phyloP scores from a whole-genome alignment of 2,113 vertebrate genomes.

The Emberiza fucata region DNA sequence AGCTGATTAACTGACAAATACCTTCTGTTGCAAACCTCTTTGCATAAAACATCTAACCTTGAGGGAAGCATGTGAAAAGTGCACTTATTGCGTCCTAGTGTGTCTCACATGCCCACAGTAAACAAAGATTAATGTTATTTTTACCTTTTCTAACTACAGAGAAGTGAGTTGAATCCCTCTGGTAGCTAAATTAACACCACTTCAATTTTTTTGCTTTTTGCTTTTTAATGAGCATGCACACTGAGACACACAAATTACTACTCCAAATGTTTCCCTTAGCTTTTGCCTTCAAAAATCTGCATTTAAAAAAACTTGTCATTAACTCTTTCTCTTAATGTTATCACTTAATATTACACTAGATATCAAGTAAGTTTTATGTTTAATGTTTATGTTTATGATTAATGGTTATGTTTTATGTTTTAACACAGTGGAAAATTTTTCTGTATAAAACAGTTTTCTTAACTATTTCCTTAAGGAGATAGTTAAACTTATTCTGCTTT shows the following conservation, averaged over 20 bases:
- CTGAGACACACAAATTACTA: neutral
- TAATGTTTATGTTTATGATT: neutral
- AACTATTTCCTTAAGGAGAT: neutral
- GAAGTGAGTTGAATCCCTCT: neutral
- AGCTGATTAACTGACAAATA: slow-evolving; percentile 5
- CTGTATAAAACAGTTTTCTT: neutral
- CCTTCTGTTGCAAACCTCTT: neutral
- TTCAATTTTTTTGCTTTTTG: neutral
- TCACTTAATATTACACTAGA: neutral
- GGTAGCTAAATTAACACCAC: neutral
- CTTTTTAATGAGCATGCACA: neutral
- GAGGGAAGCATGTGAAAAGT: neutral
- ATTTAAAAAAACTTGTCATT: neutral
- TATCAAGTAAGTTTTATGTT: neutral
- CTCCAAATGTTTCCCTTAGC: neutral
- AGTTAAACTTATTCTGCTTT: neutral
- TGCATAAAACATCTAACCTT: neutral
- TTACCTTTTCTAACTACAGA: neutral
- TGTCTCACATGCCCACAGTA: neutral
- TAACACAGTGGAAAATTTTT: neutral
- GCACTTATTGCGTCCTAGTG: neutral
- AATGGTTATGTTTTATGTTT: neutral
- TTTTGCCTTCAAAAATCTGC: neutral
- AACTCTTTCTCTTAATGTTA: neutral
- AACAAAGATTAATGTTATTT: neutral